A percentile compares a stretch with the other conserved stretches of the same genome.
phyloP scores from a whole-genome alignment of 2,888 invertebrate genomes.

The Synanthedon vespiformis region DNA sequence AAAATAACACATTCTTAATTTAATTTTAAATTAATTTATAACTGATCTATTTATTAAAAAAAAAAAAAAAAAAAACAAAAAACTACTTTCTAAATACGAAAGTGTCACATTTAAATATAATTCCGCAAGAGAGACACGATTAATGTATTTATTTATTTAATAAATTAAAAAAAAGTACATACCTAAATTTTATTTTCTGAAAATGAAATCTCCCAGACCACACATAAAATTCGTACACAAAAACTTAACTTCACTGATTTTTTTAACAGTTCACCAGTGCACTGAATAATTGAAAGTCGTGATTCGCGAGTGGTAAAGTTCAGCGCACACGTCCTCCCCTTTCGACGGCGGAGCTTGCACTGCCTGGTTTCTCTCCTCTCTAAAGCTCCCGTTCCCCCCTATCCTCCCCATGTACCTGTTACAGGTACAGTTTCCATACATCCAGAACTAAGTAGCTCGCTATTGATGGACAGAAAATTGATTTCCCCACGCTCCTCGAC shows the following conservation, averaged over 20 bases:
- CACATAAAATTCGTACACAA: background rate
- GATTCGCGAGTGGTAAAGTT: constrained; percentile 12
- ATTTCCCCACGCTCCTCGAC: constrained; percentile 30
- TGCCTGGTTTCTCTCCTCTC: constrained; percentile 15
- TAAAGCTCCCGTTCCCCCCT: constrained; percentile 38
- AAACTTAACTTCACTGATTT: background rate
- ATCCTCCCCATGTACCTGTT: constrained; percentile 44
- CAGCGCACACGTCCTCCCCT: constrained; percentile 33
- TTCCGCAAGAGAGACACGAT: too few species aligned
- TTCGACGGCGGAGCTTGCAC: constrained; percentile 47
- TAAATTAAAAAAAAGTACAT: background rate
- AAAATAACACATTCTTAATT: too few species aligned
- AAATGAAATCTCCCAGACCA: background rate
- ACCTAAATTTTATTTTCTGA: background rate
- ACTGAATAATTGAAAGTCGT: constrained; percentile 14
- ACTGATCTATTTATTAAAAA: too few species aligned
- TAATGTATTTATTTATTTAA: too few species aligned
- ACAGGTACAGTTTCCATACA: constrained; percentile 50
- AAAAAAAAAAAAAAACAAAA: too few species aligned
- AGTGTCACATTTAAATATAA: too few species aligned
- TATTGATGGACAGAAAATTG: constrained; percentile 64
- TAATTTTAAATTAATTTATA: too few species aligned
- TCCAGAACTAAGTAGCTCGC: constrained; percentile 55
- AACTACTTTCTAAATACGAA: too few species aligned
- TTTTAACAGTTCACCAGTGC: constrained; percentile 4